Percentiles rank a stretch among this genome's conserved stretches.
phyloP scores from a whole-genome alignment of 2,888 invertebrate genomes.

The Agrochola lota region DNA sequence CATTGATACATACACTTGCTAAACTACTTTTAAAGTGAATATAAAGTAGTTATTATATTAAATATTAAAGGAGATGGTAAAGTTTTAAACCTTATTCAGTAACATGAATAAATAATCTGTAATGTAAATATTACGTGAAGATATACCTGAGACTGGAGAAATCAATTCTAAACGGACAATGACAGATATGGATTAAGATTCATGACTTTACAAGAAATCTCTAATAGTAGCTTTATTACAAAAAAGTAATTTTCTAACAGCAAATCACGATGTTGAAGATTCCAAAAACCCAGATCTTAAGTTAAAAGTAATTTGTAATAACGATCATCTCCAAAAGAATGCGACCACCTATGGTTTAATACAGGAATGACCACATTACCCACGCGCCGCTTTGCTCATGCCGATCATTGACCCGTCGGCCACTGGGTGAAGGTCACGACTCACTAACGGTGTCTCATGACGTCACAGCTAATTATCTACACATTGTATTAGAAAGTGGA shows the following conservation, averaged over 20 bases:
- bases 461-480: constrained; percentile 48
- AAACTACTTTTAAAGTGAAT: not conserved
- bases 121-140: not conserved
- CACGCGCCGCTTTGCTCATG: constrained; percentile 5
- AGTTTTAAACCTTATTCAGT: not conserved
- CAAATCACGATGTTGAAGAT: not conserved
- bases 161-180: not conserved
- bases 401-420: constrained; percentile 54
- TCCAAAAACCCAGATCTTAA: not conserved
- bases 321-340: constrained; percentile 21
- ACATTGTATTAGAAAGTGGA: constrained; percentile 48
- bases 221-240: too few species aligned
- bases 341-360: constrained; percentile 3
- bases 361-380: not conserved
- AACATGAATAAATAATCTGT: not conserved
- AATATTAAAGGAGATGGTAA: too few species aligned
- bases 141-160: too few species aligned
- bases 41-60: not conserved
- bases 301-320: not conserved
- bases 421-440: constrained; percentile 59
- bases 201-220: not conserved
- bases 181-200: not conserved
- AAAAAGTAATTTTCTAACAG: not conserved
- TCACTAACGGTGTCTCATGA: constrained; percentile 38
- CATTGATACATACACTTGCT: not conserved